These are phyloP conservation scores for Cerceris ruficornis DNA, from an alignment of 2,888 invertebrate genomes.

Conservation along the genomic window DNA sequence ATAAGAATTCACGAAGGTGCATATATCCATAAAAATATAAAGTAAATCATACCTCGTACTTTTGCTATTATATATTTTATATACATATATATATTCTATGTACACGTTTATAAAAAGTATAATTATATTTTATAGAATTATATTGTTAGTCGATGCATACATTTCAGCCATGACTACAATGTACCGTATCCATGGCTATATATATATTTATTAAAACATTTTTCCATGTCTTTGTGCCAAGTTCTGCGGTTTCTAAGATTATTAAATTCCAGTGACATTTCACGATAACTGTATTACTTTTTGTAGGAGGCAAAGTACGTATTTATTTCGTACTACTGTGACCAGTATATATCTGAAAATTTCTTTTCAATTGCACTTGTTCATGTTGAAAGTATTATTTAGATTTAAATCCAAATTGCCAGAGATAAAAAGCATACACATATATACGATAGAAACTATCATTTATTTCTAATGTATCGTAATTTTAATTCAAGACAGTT, in stretches of 20 bases:
- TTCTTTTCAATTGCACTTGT: slow-evolving; percentile 45
- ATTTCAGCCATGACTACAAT: slow-evolving; percentile 13
- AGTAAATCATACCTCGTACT: slow-evolving; percentile 48
- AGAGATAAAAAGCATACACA: slow-evolving; percentile 6
- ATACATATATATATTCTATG: slow-evolving; percentile 36
- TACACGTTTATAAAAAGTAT: slow-evolving; percentile 35
- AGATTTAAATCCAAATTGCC: slow-evolving; percentile 13
- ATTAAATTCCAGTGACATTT: too few relatives aligned
- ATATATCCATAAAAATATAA: slow-evolving; percentile 31
- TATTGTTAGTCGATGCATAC: slow-evolving; percentile 13
- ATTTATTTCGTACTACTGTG: too few relatives aligned
- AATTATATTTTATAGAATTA: slow-evolving; percentile 20
- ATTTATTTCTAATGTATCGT: slow-evolving; percentile 9
- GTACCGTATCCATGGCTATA: too few relatives aligned
- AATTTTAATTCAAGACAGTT: slow-evolving; percentile 21
- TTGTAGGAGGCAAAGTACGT: too few relatives aligned
- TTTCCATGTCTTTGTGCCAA: too few relatives aligned
- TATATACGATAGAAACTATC: slow-evolving; percentile 5
- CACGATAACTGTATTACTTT: too few relatives aligned
- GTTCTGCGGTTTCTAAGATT: too few relatives aligned
- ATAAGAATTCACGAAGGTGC: slow-evolving; percentile 8
- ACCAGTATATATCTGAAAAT: slow-evolving; percentile 18
- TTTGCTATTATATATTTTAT: slow-evolving; percentile 50
- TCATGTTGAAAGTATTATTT: slow-evolving; percentile 37
- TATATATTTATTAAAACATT: too few relatives aligned